Percentiles rank a stretch among this genome's conserved stretches.
Evolutionary conservation across 2,113 vertebrate genomes (phyloP).

Genomic region (Cephalophus harveyi): DNA sequence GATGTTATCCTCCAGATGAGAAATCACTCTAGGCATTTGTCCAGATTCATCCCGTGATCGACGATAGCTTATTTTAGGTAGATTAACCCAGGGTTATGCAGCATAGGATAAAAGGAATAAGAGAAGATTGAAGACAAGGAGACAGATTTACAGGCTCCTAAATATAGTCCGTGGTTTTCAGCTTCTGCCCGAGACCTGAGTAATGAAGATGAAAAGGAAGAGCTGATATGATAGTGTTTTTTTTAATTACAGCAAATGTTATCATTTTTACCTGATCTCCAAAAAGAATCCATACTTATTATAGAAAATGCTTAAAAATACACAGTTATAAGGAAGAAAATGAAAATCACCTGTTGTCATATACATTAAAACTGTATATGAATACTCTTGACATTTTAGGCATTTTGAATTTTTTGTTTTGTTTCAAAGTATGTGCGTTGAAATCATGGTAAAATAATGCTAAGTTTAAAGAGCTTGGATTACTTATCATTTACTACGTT

Average conservation of each 20-base stretch:
- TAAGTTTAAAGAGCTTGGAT: neutral
- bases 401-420: neutral
- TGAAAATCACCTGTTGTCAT: neutral
- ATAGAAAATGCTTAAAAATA: neutral
- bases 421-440: neutral
- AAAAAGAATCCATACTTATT: neutral
- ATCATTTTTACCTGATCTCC: neutral
- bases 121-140: neutral
- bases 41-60: conserved; percentile 18
- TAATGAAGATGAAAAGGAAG: neutral
- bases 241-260: neutral
- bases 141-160: neutral
- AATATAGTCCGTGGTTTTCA: neutral
- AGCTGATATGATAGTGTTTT: neutral
- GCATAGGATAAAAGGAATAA: neutral
- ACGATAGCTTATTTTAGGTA: conserved; percentile 17
- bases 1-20: conserved; percentile 26
- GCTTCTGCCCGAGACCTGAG: neutral
- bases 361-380: neutral
- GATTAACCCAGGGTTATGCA: neutral
- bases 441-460: neutral
- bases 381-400: neutral
- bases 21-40: conserved; percentile 23
- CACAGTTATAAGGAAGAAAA: neutral
- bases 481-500: neutral